Base-by-base conservation (phyloP, 2,797 vertebrate genomes). In the Nannoperca obscura region DNA sequence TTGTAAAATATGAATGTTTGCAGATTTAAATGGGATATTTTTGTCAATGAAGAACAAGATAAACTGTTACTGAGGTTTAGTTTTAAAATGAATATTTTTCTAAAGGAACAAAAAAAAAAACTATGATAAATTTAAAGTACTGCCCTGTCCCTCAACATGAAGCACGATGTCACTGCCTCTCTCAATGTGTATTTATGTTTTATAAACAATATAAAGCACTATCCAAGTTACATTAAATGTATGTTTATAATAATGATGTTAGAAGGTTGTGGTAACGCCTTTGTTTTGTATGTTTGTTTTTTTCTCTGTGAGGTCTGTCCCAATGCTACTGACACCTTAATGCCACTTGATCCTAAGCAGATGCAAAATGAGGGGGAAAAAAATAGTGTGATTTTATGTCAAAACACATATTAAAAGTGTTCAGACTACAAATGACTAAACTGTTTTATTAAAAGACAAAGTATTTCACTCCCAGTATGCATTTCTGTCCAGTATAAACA, bases 1-100 rank as follows among this genome's bases (percentile, higher is more conserved):
- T 95, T 96, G 94, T 95, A 93, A 92, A 92, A 84, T 94, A 92
- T 94, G 94, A 96, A 96, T 96, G 95, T 95, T 91, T 93, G 86
- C 88, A 95, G 85, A 93, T 92, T 73, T 90, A 94, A 92, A 94
- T 91, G 88, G 91, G 91, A 92, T 95, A 94, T 95, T 95, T 95
- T 95, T 95, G 92, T 95, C 92, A 94, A 93, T 93, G 93, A 95
- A 95, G 90, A 95, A 89, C 82, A 89, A 89, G 83, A 83, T 85
- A 86, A 90, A 91, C 92, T 86, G 81, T 92, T 89, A 80, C 87
- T 91, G 79, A 91, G 80, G 85, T 93, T 86, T 93, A 92, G 88
- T 94, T 94, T 94, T 89, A 85, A 94, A 92, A 94, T 90, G 42
- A 88, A 93, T 95, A 95, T 95, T 96, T 96, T 96, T 96, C 86